Evolutionary conservation across 2,113 vertebrate species (phyloP), one percentile per base, ranked within the genome.

Genomic region (Oophaga pumilio): DNA sequence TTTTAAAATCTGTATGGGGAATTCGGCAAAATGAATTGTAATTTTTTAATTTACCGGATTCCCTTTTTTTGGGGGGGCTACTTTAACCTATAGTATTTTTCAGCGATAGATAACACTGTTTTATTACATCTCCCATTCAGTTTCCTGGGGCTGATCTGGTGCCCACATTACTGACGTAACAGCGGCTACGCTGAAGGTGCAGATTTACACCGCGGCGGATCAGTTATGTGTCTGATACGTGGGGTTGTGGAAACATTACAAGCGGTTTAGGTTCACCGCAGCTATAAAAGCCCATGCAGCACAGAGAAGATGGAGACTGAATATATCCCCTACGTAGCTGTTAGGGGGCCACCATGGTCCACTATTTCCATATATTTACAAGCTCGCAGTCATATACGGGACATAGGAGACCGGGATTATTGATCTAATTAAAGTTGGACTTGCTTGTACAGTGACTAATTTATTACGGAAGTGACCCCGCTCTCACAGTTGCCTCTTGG

Each of bases 221-320:
- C 53, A 50, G 77, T 82, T 59, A 26, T 74, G 62, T 82, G 56
- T 43, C 69, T 20, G 50, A 74, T 82, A 73, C 14, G 26, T 59
- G 64, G 62, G 77, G 86, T 68, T 87, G 59, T 82, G 78, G 73
- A 87, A 87, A 82, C 76, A 86, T 79, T 78, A 86, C 85, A 69
- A 68, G 62, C 2, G 64, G 86, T 14, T 57, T 12, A 2, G 56
- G 78, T 80, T 74, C 78, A 87, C 8, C 50, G 77, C 66, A 24
- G 28, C 64, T 18, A 73, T 87, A 86, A 87, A 81, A 73, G 26
- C 8, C 53, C 17, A 69, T 26, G 60, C 69, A 69, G 53, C 26
- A 33, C 20, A 43, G 73, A 68, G 76, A 87, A 59, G 18, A 28
- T 50, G 68, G 28, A 64, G 68, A 87, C 74, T 62, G 77, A 87